Conservation (phyloP, 2,113 vertebrate genomes). For the Percopsis transmontana region DNA sequence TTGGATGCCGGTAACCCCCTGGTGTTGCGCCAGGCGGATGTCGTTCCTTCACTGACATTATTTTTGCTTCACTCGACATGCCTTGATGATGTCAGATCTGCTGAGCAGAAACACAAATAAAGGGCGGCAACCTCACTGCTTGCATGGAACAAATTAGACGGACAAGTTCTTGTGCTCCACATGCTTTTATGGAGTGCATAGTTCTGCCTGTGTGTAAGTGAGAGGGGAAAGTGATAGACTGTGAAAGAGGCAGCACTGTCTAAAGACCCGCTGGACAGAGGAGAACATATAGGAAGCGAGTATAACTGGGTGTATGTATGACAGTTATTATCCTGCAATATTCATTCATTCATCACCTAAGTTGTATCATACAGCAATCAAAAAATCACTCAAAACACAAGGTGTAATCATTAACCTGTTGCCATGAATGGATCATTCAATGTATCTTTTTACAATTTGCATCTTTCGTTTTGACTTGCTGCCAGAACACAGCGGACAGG, state of each 20-base stretch:
- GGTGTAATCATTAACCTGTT: neutral
- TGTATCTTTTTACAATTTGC: slow-evolving; percentile 31
- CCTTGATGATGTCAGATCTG: slow-evolving; percentile 68
- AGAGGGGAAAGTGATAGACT: slow-evolving; percentile 29
- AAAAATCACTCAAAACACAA: slow-evolving; percentile 20
- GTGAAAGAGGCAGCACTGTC: slow-evolving; percentile 15
- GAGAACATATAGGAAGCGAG: neutral
- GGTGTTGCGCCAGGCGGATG: slow-evolving; percentile 52
- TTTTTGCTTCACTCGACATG: slow-evolving; percentile 63
- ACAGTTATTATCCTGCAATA: slow-evolving; percentile 38
- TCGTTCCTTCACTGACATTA: slow-evolving; percentile 58
- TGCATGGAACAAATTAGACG: slow-evolving; percentile 70
- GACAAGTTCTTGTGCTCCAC: slow-evolving; percentile 57
- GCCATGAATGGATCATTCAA: slow-evolving; percentile 4
- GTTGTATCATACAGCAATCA: slow-evolving; percentile 25
- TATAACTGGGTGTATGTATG: slow-evolving; percentile 25
- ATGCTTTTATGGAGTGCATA: slow-evolving; percentile 32
- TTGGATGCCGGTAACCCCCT: slow-evolving; percentile 57
- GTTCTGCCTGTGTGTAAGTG: slow-evolving; percentile 57
- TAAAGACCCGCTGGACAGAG: neutral
- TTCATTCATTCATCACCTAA: slow-evolving; percentile 32
- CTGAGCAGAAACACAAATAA: slow-evolving; percentile 69
- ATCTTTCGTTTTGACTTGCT: slow-evolving; percentile 35
- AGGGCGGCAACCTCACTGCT: slow-evolving; percentile 57
- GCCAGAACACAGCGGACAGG: slow-evolving; percentile 2